phyloP scores from a whole-genome alignment of 2,888 invertebrate genomes.

The Lordiphosa andalusiaca region DNA sequence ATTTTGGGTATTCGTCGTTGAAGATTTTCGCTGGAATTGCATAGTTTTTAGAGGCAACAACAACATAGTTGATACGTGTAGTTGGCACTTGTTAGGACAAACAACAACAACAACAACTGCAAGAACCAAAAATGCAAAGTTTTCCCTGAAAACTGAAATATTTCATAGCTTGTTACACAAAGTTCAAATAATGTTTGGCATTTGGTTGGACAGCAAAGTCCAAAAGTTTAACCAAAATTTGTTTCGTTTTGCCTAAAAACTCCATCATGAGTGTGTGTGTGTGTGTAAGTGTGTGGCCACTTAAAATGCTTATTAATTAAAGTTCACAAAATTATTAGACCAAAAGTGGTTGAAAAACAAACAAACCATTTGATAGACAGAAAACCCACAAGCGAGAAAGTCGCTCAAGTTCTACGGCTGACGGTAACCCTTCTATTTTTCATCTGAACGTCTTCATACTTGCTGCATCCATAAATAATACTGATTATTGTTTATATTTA shows the following conservation, averaged over 20 bases:
- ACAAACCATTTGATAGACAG: no score
- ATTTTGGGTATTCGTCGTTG: no score
- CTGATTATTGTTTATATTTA: no score
- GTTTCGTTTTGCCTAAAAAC: no score
- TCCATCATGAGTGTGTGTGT: background rate
- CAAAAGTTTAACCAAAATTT: background rate
- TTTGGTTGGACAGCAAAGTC: slow-evolving; percentile 2
- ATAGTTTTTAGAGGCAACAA: background rate
- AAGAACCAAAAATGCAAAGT: slow-evolving; percentile 4
- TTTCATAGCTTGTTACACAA: slow-evolving; percentile 10
- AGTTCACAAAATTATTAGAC: no score
- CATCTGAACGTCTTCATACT: no score
- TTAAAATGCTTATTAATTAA: no score
- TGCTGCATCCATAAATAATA: no score
- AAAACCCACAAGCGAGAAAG: no score
- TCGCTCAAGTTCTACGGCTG: no score
- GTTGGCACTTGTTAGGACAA: slow-evolving; percentile 12
- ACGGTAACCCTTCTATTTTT: no score
- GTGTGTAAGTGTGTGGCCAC: background rate
- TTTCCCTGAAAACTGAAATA: slow-evolving; percentile 6
- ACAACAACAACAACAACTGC: slow-evolving; percentile 5
- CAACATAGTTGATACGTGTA: slow-evolving; percentile 9
- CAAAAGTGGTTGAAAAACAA: no score
- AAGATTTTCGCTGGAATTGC: slow-evolving; percentile 2
- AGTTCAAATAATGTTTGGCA: slow-evolving; percentile 13